A percentile compares a stretch with the other conserved stretches of the same genome.
These are phyloP conservation scores for Atherinosoma microstoma DNA, from an alignment of 2,797 vertebrate genomes.

Conservation along the genomic window DNA sequence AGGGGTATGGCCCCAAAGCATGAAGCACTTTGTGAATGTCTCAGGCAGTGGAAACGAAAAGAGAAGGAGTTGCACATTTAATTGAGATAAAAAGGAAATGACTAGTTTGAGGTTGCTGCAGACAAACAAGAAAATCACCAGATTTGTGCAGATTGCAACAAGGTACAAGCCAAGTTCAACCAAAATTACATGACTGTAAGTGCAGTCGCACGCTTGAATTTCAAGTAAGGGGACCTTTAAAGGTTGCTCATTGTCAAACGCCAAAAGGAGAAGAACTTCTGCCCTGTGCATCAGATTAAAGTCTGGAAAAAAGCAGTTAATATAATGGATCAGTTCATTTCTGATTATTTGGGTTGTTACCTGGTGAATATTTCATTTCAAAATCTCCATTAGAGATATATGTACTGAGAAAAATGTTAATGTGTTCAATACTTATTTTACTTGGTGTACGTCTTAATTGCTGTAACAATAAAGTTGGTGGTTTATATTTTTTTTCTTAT, in stretches of 20 bases:
- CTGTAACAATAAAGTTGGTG: background rate
- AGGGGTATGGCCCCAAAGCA: too few species aligned
- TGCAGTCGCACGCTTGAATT: background rate
- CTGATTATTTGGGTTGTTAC: background rate
- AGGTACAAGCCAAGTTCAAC: conserved; percentile 1
- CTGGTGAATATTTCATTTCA: background rate
- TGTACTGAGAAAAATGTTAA: background rate
- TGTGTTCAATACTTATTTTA: background rate
- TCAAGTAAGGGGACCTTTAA: background rate
- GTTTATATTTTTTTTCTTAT: background rate
- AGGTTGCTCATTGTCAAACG: background rate
- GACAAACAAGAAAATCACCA: background rate
- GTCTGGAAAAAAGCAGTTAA: background rate
- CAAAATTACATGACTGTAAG: background rate
- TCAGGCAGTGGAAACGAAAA: too few species aligned
- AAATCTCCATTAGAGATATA: background rate
- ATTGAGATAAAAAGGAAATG: background rate
- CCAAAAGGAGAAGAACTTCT: background rate
- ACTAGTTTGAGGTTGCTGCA: background rate
- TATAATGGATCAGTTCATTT: too few species aligned
- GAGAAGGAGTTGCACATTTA: background rate
- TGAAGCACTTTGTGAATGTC: too few species aligned
- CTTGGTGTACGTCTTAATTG: too few species aligned
- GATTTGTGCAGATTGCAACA: background rate
- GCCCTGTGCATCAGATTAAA: background rate